Conservation (phyloP, 1,140 invertebrate genomes). For the Hyles vespertilio region DNA sequence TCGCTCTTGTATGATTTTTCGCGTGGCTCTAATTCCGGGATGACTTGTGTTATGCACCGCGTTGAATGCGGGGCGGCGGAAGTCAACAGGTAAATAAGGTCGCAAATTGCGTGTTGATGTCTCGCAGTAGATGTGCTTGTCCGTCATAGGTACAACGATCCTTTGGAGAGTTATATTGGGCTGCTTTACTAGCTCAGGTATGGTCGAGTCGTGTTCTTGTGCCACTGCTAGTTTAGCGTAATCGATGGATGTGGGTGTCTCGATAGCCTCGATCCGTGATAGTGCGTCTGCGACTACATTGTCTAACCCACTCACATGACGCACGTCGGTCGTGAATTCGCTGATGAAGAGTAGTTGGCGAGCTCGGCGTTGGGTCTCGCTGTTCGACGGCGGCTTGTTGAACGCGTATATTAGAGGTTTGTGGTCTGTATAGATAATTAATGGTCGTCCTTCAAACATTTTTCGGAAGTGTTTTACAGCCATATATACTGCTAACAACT, state of each 20-base stretch:
- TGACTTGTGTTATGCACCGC: conserved; percentile 4
- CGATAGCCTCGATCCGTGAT: conserved; percentile 2
- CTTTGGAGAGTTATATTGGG: background rate
- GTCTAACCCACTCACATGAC: background rate
- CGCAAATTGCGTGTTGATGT: background rate
- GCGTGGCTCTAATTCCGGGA: conserved; percentile 1
- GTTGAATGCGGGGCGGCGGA: conserved; percentile 1
- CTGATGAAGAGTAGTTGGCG: conserved; percentile 9
- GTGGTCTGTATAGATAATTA: conserved; percentile 8
- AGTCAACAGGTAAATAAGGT: conserved; percentile 7
- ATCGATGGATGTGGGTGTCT: background rate
- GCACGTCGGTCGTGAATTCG: conserved; percentile 7
- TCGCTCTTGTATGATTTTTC: background rate
- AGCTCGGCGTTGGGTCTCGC: conserved; percentile 5
- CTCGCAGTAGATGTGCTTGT: background rate
- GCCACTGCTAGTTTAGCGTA: background rate
- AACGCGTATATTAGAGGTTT: conserved; percentile 6
- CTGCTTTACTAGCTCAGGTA: background rate
- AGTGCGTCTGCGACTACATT: conserved; percentile 2
- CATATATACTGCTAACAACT: conserved; percentile 15
- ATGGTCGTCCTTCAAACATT: conserved; percentile 9
- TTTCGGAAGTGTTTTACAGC: conserved; percentile 4
- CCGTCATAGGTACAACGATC: conserved; percentile 2
- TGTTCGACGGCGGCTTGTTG: background rate
- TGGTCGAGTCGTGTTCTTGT: background rate